These are phyloP conservation scores for Antheraea yamamai DNA, from an alignment of 2,888 invertebrate genomes.

Conservation along the genomic window DNA sequence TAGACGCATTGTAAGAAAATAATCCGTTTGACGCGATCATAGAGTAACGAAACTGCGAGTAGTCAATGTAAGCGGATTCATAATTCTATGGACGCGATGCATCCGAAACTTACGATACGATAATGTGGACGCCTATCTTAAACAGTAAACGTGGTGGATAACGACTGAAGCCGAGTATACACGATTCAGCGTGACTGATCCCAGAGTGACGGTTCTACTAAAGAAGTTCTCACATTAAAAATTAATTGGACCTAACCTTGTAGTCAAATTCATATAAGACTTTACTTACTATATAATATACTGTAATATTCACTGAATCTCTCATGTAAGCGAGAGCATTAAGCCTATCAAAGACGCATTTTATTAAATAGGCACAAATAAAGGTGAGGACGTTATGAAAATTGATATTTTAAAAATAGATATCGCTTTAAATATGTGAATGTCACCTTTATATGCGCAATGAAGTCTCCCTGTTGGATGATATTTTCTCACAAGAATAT, in stretches of 20 bases:
- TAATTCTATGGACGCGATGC: too few species aligned
- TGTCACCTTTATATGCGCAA: not conserved
- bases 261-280: not conserved
- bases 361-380: conserved; percentile 37
- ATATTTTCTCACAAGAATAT: not conserved
- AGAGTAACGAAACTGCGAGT: too few species aligned
- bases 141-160: too few species aligned
- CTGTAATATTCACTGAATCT: conserved; percentile 29
- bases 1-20: too few species aligned
- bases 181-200: too few species aligned
- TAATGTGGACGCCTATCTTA: too few species aligned
- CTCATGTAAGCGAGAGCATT: conserved; percentile 35
- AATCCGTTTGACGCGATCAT: too few species aligned
- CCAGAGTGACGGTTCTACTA: too few species aligned
- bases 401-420: conserved; percentile 13
- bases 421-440: not conserved
- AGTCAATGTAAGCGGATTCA: too few species aligned
- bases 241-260: not conserved
- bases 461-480: not conserved
- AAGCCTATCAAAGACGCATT: conserved; percentile 38
- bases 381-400: conserved; percentile 13
- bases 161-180: too few species aligned
- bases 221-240: not conserved
- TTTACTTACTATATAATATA: not conserved
- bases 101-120: too few species aligned